Evolutionary conservation across 2,113 vertebrate genomes (phyloP), one percentile per base, ranked within the genome.

Genomic region (Callipepla californica): DNA sequence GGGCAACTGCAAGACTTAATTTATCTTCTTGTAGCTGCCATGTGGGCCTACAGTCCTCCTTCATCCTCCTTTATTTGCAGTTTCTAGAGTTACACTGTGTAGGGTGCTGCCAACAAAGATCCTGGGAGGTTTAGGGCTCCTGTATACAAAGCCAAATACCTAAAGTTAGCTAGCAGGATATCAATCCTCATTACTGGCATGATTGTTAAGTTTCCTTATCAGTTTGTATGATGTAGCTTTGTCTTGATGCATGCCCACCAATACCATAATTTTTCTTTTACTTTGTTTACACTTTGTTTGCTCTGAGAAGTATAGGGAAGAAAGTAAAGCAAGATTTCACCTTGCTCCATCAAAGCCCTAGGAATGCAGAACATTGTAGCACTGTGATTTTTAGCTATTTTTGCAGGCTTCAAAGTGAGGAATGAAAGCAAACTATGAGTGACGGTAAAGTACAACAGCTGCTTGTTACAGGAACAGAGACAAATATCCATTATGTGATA

Each of bases 401-500:
- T 68, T 65, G 26, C 53, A 28, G 44, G 48, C 80, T 62, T 93
- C 57, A 58, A 78, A 90, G 53, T 59, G 70, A 79, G 28, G 66
- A 55, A 44, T 86, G 36, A 87, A 86, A 79, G n/a, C 45, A 79
- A 44, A 22, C 25, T 42, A 81, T 55, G 86, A 90, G 50, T 80
- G 88, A 88, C 85, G 94, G 34, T 14, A 38, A 89, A n/a, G 20
- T n/a, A 67, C 0, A 34, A 73, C 87, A 95, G 84, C 45, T 89
- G 42, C 63, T 92, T 58, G 67, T 94, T 89, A 85, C 28, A 63
- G 53, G 67, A 91, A 57, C 17, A 87, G 84, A 68, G 50, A 89
- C 67, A 92, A 92, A 92, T 85, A 73, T 63, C 80, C 12, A 28
- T 75, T 42, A 12, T 72, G 61, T 57, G 86, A 70, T 89, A 89